A percentile compares a stretch with the other conserved stretches of the same genome.
phyloP scores from a whole-genome alignment of 2,113 vertebrate genomes.

The Lanius collurio region DNA sequence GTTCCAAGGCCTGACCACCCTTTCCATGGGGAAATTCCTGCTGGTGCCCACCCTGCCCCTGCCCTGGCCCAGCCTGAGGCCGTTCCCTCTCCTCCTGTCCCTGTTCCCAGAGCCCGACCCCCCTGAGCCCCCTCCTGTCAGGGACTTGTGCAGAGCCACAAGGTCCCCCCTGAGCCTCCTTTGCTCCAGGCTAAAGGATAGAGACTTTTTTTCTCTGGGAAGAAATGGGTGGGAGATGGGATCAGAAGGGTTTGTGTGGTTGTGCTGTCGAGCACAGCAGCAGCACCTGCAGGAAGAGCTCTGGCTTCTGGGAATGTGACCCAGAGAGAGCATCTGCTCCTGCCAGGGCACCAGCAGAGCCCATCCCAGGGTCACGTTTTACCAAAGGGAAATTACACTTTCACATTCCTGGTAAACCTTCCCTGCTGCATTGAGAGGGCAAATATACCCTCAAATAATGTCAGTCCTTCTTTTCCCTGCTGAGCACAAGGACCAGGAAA shows the following conservation, averaged over 20 bases:
- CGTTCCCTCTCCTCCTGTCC: background rate
- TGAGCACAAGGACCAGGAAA: background rate
- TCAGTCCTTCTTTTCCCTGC: background rate
- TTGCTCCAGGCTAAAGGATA: rapidly evolving
- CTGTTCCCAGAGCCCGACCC: background rate
- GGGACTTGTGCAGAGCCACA: background rate
- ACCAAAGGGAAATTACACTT: background rate
- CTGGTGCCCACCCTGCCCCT: rapidly evolving
- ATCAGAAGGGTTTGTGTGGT: background rate
- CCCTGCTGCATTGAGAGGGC: background rate
- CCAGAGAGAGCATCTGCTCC: rapidly evolving
- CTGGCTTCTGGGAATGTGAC: background rate
- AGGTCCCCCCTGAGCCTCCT: background rate
- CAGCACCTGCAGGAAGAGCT: background rate
- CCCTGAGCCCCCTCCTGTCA: background rate
- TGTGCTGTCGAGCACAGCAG: background rate
- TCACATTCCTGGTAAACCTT: background rate
- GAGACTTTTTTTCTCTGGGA: background rate
- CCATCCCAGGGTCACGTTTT: background rate
- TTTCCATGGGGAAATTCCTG: rapidly evolving
- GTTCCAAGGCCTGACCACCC: rapidly evolving
- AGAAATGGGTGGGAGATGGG: background rate
- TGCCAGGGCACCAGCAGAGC: background rate
- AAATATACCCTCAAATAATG: background rate
- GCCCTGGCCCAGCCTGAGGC: rapidly evolving